Evolutionary conservation across 2,113 vertebrate genomes (phyloP).

Genomic region (Spea multiplicata): DNA sequence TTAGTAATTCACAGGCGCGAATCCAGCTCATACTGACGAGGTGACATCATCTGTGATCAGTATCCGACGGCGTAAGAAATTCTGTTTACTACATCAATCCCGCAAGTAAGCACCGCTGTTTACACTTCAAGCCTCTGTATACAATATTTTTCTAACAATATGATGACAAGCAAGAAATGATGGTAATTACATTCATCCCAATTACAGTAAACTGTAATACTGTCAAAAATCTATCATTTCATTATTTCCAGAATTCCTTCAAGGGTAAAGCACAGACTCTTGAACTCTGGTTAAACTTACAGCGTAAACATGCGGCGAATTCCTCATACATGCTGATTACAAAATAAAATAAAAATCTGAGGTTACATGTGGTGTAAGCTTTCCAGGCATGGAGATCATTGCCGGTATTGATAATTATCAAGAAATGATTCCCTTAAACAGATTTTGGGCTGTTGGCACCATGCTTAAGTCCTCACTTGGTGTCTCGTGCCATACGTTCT

Average conservation of each 20-base stretch:
- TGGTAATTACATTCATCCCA: neutral
- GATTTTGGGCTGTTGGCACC: too few relatives aligned
- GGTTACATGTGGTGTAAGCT: neutral
- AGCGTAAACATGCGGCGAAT: neutral
- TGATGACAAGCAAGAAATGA: neutral
- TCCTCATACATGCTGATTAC: neutral
- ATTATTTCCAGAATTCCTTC: neutral
- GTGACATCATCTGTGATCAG: conserved; percentile 20
- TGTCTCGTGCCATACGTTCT: too few relatives aligned
- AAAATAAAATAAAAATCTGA: neutral
- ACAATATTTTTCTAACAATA: neutral
- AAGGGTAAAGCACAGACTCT: neutral
- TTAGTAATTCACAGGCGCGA: neutral
- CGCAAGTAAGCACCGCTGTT: too few relatives aligned
- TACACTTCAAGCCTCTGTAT: too few relatives aligned
- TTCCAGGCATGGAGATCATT: too few relatives aligned
- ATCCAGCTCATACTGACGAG: neutral
- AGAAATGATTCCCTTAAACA: too few relatives aligned
- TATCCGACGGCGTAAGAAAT: neutral
- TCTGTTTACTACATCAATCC: neutral
- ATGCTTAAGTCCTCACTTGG: too few relatives aligned
- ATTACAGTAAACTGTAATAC: neutral
- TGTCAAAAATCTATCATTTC: neutral
- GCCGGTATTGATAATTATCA: too few relatives aligned
- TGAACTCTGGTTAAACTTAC: neutral